phyloP scores from a whole-genome alignment of 2,797 vertebrate genomes.

The Peromyscus eremicus region DNA sequence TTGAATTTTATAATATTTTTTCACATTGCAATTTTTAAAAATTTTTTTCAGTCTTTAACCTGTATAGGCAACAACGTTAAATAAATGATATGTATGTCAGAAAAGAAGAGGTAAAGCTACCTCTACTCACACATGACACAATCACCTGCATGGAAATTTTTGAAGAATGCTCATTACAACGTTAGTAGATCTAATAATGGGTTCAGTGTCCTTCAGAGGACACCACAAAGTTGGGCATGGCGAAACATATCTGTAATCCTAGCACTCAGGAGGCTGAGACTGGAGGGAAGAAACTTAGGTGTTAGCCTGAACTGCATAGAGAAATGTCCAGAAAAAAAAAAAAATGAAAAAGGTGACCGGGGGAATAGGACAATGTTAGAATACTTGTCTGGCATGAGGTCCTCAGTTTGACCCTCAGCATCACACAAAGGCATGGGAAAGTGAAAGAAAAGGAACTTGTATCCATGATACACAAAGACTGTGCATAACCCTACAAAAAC shows the following conservation, averaged over 20 bases:
- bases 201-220: neutral
- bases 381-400: neutral
- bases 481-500: neutral
- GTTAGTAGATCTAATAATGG: neutral
- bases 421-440: neutral
- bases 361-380: neutral
- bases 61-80: slow-evolving; percentile 28
- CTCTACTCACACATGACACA: neutral
- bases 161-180: neutral
- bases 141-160: neutral
- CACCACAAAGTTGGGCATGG: neutral
- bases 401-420: too few species aligned
- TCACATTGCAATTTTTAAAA: slow-evolving; percentile 19
- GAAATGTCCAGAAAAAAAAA: neutral
- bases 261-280: neutral
- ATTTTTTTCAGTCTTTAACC: slow-evolving; percentile 37
- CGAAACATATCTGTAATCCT: neutral
- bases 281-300: neutral
- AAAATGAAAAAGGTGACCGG: neutral
- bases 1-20: slow-evolving; percentile 56
- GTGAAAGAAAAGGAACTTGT: neutral
- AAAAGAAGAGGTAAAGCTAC: slow-evolving; percentile 38
- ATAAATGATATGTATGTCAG: neutral
- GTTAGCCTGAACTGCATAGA: neutral
- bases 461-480: neutral